Conservation (phyloP, 64 coral and sea anemone species). For the Stichodactyla mertensii region DNA sequence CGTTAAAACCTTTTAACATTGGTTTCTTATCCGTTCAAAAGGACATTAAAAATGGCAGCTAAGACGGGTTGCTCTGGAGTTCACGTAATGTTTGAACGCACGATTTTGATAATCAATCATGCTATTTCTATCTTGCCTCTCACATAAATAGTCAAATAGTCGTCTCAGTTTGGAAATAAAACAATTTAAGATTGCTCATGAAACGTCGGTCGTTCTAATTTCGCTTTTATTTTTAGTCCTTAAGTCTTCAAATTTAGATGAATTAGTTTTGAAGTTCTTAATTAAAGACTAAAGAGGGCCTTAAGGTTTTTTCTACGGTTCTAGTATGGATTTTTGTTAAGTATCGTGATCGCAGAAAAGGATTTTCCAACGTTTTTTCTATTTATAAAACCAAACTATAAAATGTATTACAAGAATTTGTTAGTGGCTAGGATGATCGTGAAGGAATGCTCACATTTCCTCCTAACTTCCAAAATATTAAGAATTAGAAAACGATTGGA, state of each 20-base stretch:
- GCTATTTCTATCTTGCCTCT: not conserved
- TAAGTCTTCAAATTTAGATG: not conserved
- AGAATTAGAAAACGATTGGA: not conserved
- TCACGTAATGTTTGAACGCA: not conserved
- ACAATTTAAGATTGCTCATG: too few species aligned
- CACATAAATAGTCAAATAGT: too few species aligned
- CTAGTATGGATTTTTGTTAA: not conserved
- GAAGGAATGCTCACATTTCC: not conserved
- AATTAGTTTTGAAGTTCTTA: not conserved
- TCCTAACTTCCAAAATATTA: not conserved
- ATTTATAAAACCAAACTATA: not conserved
- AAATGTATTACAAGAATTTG: not conserved
- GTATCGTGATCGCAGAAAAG: not conserved
- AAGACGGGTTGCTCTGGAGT: not conserved
- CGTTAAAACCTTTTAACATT: not conserved
- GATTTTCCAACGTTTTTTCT: not conserved
- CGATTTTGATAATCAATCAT: not conserved
- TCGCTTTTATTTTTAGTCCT: too few species aligned
- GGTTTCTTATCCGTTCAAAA: not conserved
- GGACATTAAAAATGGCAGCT: not conserved
- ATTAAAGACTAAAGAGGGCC: not conserved
- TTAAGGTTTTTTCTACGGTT: not conserved
- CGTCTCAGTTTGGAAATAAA: too few species aligned
- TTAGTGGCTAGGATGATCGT: not conserved
- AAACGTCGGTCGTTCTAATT: too few species aligned